Percentiles rank a stretch among this genome's conserved stretches.
phyloP scores from a whole-genome alignment of 2,113 vertebrate species.

The Neodon shergylaensis region DNA sequence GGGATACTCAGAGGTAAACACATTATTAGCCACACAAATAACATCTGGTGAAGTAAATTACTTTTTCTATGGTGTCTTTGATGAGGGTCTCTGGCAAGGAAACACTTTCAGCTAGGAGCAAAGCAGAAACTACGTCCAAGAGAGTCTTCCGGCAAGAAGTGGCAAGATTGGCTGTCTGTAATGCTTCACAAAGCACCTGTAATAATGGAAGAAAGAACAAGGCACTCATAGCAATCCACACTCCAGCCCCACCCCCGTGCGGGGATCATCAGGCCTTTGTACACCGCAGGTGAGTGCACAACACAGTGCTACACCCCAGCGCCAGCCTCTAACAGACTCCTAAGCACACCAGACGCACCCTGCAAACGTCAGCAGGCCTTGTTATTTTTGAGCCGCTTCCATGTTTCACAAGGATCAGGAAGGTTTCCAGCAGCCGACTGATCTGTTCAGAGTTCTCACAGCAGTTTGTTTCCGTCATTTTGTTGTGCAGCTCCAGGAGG shows the following conservation, averaged over 20 bases:
- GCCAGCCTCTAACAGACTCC: background rate
- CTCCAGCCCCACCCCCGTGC: background rate
- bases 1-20: background rate
- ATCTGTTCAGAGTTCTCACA: constrained; percentile 88
- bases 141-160: constrained; percentile 87
- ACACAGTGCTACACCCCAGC: background rate
- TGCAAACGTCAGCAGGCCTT: constrained; percentile 88
- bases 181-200: constrained; percentile 88
- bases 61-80: constrained; percentile 90
- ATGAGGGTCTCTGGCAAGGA: constrained; percentile 86
- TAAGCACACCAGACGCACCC: constrained; percentile 82
- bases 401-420: constrained; percentile 89
- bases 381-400: constrained; percentile 91
- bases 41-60: constrained; percentile 74
- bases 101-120: constrained; percentile 91
- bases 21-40: constrained; percentile 26
- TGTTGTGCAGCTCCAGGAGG: constrained; percentile 82
- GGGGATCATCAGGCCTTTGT: too few relatives aligned
- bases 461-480: constrained; percentile 76
- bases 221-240: accelerated
- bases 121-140: constrained; percentile 89
- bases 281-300: background rate
- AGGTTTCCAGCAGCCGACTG: constrained; percentile 90
- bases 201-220: constrained; percentile 61
- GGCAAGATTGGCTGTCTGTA: constrained; percentile 84